Conservation (phyloP, 2,888 invertebrate species). For the Gastrophysa polygoni region DNA sequence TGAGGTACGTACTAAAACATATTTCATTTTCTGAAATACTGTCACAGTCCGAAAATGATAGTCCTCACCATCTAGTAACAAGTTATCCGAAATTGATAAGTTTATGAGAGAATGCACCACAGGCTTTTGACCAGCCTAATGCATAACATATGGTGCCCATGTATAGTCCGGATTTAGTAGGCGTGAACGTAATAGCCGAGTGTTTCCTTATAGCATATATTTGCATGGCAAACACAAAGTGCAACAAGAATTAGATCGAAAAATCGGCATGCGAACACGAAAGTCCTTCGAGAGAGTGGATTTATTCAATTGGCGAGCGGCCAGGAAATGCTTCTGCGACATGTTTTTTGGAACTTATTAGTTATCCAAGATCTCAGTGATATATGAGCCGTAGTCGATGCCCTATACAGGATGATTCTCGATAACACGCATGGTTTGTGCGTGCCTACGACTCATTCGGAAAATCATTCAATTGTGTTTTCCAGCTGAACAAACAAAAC, state of each 20-base stretch:
- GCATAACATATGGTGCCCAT: slow-evolving; percentile 37
- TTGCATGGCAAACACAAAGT: slow-evolving; percentile 50
- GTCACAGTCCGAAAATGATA: no score
- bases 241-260: slow-evolving; percentile 30
- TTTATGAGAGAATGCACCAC: no score
- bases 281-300: slow-evolving; percentile 24
- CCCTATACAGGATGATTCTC: no score
- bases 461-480: no score
- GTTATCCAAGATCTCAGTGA: not conserved
- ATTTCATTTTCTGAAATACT: no score
- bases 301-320: slow-evolving; percentile 12
- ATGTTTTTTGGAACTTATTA: not conserved
- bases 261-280: slow-evolving; percentile 30
- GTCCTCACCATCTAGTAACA: no score
- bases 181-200: slow-evolving; percentile 47
- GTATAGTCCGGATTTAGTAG: slow-evolving; percentile 46
- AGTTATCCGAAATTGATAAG: no score
- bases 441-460: no score
- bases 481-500: no score
- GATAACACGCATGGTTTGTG: no score
- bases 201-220: slow-evolving; percentile 50
- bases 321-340: slow-evolving; percentile 14
- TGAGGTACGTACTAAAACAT: no score
- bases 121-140: slow-evolving; percentile 9
- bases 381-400: not conserved